Evolutionary conservation across 2,113 vertebrate species (phyloP).

Genomic region (Lepisosteus osseus): DNA sequence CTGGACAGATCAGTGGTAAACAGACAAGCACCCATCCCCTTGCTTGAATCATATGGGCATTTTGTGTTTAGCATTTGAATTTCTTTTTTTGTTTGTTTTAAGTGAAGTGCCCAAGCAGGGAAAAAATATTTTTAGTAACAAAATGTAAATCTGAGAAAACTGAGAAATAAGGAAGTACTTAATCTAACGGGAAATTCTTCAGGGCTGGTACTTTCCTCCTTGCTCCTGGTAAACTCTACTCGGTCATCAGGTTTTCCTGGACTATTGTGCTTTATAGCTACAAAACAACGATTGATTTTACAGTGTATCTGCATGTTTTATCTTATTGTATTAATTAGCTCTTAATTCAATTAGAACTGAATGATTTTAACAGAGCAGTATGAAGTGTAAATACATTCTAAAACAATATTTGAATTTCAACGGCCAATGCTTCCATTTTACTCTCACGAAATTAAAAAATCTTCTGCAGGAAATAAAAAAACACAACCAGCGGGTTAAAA

Average conservation of each 20-base stretch:
- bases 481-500: not conserved
- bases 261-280: constrained; percentile 2
- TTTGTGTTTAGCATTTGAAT: too few species aligned
- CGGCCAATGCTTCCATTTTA: too few species aligned
- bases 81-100: constrained; percentile 22
- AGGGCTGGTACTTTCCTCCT: constrained; percentile 49
- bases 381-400: too few species aligned
- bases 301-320: not conserved
- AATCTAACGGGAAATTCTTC: constrained; percentile 51
- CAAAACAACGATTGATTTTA: constrained; percentile 9
- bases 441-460: too few species aligned
- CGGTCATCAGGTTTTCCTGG: constrained; percentile 42
- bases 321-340: too few species aligned
- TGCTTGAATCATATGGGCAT: too few species aligned
- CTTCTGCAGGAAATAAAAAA: too few species aligned
- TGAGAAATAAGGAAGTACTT: constrained; percentile 50
- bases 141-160: constrained; percentile 17
- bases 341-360: too few species aligned
- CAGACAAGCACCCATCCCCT: too few species aligned
- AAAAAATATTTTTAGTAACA: not conserved
- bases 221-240: constrained; percentile 22
- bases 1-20: too few species aligned
- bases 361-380: too few species aligned
- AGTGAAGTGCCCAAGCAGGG: not conserved
- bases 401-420: too few species aligned